Evolutionary conservation across 23 tunicate species (phyloP).

Genomic region (Halocynthia roretzi): DNA sequence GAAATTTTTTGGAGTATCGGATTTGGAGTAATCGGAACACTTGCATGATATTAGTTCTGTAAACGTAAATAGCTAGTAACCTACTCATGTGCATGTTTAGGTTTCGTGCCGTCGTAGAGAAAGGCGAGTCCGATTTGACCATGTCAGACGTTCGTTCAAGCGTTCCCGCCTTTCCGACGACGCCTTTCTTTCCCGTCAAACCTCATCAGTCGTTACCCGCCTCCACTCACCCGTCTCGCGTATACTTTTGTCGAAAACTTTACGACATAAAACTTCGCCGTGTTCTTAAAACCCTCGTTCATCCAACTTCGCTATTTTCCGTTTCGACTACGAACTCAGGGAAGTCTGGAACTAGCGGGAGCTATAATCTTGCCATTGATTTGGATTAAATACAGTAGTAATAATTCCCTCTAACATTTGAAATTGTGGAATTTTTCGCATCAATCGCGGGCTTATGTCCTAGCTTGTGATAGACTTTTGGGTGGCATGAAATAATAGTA

Average conservation of each 20-base stretch:
- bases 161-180: constrained; percentile 30
- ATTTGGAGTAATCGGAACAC: no score
- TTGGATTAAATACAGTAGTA: no score
- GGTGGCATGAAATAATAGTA: no score
- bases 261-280: constrained; percentile 64
- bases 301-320: constrained; percentile 38
- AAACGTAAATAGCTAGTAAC: background rate
- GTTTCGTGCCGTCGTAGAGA: constrained; percentile 26
- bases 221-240: constrained; percentile 27
- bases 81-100: constrained; percentile 19
- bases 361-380: no score
- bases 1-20: background rate
- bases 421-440: no score
- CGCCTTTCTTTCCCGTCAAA: background rate
- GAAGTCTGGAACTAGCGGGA: no score
- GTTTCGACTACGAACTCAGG: no score
- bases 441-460: no score
- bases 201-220: constrained; percentile 28
- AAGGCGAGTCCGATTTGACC: constrained; percentile 22
- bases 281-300: constrained; percentile 31
- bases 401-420: no score
- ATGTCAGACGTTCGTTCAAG: constrained; percentile 23
- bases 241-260: constrained; percentile 48
- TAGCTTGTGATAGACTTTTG: no score
- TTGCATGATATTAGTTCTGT: no score